Conservation (phyloP, 2,113 vertebrate species). For the Suncus etruscus region DNA sequence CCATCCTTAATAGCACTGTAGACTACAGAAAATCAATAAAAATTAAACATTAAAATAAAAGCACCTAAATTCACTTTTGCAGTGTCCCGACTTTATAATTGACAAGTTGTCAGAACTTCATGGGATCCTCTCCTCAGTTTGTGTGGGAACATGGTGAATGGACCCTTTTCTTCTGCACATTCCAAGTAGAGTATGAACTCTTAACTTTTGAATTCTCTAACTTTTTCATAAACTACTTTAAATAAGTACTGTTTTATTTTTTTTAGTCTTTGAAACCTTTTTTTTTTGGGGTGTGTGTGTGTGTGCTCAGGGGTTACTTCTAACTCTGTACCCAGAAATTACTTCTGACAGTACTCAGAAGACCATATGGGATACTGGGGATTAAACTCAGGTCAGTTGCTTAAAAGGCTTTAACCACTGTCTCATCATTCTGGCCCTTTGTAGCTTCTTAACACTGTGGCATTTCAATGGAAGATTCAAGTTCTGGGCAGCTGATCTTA, state of each 20-base stretch:
- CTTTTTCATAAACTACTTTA: slow-evolving; percentile 13
- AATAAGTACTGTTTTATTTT: background rate
- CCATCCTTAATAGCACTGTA: no score
- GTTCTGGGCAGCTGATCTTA: background rate
- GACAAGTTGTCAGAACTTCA: background rate
- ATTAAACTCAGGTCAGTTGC: no score
- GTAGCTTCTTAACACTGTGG: background rate
- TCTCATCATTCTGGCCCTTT: background rate
- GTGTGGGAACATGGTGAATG: background rate
- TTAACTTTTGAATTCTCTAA: background rate
- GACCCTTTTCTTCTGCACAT: background rate
- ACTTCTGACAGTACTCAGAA: no score
- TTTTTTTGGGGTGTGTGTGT: no score
- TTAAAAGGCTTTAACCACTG: no score
- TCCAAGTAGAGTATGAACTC: background rate
- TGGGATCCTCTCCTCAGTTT: background rate
- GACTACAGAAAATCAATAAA: no score
- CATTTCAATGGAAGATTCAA: background rate
- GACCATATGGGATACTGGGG: no score
- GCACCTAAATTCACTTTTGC: no score
- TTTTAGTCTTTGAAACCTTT: no score
- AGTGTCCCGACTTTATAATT: background rate
- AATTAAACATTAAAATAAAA: no score
- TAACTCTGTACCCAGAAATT: no score
- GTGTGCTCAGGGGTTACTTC: no score